Conservation (phyloP, 2,113 vertebrate species). For the Panthera leo region DNA sequence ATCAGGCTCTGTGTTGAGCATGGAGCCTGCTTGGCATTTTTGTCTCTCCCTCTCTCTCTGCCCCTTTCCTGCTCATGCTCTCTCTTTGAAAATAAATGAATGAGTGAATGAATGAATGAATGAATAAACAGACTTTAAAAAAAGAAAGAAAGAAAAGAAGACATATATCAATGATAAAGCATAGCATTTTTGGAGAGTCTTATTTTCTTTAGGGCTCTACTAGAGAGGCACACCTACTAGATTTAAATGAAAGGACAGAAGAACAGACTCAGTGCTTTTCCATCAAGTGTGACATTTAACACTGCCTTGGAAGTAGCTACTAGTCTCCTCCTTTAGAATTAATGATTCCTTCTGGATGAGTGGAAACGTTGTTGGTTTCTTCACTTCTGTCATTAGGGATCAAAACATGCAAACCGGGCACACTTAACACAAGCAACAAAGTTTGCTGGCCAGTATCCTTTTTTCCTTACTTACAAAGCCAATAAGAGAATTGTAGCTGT, state of each 20-base stretch:
- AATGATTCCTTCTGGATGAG: background rate
- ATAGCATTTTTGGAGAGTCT: background rate
- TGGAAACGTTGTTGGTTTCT: background rate
- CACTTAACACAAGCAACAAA: background rate
- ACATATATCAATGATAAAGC: background rate
- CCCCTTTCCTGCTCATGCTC: too few relatives aligned
- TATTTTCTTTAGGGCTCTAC: background rate
- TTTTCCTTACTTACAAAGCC: slow-evolving; percentile 44
- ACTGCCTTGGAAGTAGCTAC: background rate
- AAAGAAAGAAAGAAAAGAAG: background rate
- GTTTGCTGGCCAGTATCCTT: background rate
- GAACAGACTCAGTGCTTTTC: background rate
- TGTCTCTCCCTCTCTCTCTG: too few relatives aligned
- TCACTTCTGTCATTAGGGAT: background rate
- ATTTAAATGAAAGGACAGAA: background rate
- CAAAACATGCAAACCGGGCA: background rate
- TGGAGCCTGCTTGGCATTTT: too few relatives aligned
- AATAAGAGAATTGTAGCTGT: background rate
- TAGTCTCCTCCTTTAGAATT: background rate
- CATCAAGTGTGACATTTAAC: background rate
- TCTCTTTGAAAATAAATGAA: too few relatives aligned
- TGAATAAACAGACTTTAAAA: too few relatives aligned
- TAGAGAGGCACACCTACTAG: background rate
- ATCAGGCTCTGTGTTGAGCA: too few relatives aligned
- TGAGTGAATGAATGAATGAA: too few relatives aligned